These are phyloP conservation scores for Emesis russula DNA, from an alignment of 2,888 invertebrate genomes.

Conservation along the genomic window DNA sequence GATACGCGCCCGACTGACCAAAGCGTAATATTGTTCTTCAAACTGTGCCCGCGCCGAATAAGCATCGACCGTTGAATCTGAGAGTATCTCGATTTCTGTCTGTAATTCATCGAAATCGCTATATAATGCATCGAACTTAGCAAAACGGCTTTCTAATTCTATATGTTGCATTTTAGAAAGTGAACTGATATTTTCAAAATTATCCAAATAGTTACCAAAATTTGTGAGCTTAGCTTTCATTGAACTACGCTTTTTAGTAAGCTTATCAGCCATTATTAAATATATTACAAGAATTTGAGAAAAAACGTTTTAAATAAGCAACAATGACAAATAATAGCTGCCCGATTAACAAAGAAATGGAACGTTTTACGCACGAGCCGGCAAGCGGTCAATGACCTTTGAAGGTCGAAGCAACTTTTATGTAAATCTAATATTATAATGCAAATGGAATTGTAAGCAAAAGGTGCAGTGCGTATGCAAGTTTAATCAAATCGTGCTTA, in stretches of 20 bases:
- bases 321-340: not conserved
- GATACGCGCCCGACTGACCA: not conserved
- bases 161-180: conserved; percentile 40
- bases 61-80: not conserved
- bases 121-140: conserved; percentile 31
- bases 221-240: conserved; percentile 52
- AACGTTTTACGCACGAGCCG: not conserved
- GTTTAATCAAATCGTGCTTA: not conserved
- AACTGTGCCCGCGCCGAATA: not conserved
- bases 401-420: not conserved
- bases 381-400: not conserved
- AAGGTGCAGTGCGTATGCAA: not conserved
- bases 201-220: conserved; percentile 36
- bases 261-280: not conserved
- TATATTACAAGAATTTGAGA: not conserved
- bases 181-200: conserved; percentile 22
- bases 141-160: conserved; percentile 31
- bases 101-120: conserved; percentile 46
- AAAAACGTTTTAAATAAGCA: not conserved
- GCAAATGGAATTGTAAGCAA: not conserved
- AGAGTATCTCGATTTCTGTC: conserved; percentile 31
- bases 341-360: not conserved
- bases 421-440: not conserved
- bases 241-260: conserved; percentile 37
- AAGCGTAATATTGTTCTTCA: not conserved